phyloP scores from a whole-genome alignment of 2,888 invertebrate species.

The Candidula unifasciata region DNA sequence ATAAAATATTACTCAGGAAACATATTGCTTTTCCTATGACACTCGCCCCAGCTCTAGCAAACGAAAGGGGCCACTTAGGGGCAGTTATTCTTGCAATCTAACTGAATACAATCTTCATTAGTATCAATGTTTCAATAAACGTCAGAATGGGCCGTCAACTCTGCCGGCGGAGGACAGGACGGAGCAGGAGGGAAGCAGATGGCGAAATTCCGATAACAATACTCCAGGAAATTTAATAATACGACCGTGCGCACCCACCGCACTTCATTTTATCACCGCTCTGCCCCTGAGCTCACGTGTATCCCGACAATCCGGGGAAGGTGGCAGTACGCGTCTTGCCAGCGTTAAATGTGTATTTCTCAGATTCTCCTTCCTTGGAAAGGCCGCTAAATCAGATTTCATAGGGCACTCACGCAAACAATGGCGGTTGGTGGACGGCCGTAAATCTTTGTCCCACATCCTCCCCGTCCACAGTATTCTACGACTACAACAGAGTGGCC shows the following conservation, averaged over 20 bases:
- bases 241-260: conserved; percentile 36
- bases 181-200: conserved; percentile 48
- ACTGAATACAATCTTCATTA: conserved; percentile 45
- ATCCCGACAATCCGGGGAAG: conserved; percentile 21
- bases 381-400: conserved; percentile 46
- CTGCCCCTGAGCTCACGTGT: conserved; percentile 32
- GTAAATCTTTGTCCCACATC: conserved; percentile 29
- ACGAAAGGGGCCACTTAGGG: conserved; percentile 16
- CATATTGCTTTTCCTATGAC: conserved; percentile 24
- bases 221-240: conserved; percentile 53
- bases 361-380: conserved; percentile 18
- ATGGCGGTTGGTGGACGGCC: conserved; percentile 40
- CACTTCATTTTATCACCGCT: conserved; percentile 51
- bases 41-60: conserved; percentile 7
- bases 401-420: conserved; percentile 47
- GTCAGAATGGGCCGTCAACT: conserved; percentile 32
- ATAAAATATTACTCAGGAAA: conserved; percentile 37
- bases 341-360: conserved; percentile 44
- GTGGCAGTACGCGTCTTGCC: conserved; percentile 30
- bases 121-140: conserved; percentile 49
- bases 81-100: conserved; percentile 40
- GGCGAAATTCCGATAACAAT: conserved; percentile 48
- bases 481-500: conserved; percentile 32
- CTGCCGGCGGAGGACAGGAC: neutral
- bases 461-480: neutral